Conservation (phyloP, 2,888 invertebrate genomes). For the Andrena chrysosceles region DNA sequence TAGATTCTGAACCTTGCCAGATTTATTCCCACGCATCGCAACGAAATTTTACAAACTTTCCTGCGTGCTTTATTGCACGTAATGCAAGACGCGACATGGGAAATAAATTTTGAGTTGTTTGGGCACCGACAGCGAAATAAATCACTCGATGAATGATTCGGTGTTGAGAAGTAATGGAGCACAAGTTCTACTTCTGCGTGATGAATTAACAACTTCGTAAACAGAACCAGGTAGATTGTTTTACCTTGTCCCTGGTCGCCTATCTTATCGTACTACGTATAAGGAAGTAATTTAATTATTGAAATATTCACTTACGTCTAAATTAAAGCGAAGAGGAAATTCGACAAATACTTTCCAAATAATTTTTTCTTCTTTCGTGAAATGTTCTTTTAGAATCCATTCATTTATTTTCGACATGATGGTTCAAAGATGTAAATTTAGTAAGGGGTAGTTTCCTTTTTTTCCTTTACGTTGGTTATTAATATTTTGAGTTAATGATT, state of each 20-base stretch:
- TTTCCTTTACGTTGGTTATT: no score
- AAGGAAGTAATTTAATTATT: neutral
- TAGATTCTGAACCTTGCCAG: neutral
- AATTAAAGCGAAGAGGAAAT: no score
- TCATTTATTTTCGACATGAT: no score
- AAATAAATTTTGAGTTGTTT: slow-evolving; percentile 17
- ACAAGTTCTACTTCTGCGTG: neutral
- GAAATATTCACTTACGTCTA: neutral
- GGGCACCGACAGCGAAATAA: neutral
- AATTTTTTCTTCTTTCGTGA: no score
- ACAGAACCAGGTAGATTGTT: slow-evolving; percentile 9
- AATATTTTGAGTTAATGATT: no score
- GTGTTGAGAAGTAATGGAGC: slow-evolving; percentile 11
- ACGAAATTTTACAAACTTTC: neutral
- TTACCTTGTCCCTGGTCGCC: slow-evolving; percentile 4
- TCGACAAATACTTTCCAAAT: no score
- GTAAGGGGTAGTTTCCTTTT: no score
- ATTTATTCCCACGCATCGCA: neutral
- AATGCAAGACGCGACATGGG: neutral
- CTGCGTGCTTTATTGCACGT: neutral
- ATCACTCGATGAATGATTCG: neutral
- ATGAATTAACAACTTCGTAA: slow-evolving; percentile 10
- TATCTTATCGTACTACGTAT: slow-evolving; percentile 6
- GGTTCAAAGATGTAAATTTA: no score
- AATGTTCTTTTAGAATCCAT: no score